Conservation (phyloP, 2,888 invertebrate genomes). For the Stenodera caucasica region DNA sequence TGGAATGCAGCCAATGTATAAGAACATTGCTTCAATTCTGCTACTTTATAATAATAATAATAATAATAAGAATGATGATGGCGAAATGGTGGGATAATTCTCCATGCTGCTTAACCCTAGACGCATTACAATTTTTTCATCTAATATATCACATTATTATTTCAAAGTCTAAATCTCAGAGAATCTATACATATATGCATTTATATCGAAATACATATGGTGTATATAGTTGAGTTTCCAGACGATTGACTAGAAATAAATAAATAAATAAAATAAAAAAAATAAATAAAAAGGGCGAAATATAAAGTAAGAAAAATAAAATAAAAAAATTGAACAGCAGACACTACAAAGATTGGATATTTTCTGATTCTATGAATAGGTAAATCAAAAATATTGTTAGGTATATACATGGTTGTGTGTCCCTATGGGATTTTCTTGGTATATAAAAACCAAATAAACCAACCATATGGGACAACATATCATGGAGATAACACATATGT, state of each 20-base stretch:
- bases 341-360: constrained; percentile 5
- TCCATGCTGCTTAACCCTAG: constrained; percentile 43
- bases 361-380: constrained; percentile 51
- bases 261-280: background rate
- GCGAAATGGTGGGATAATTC: constrained; percentile 43
- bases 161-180: background rate
- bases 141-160: background rate
- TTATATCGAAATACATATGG: constrained; percentile 9
- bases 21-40: constrained; percentile 43
- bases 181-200: background rate
- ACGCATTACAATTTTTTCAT: constrained; percentile 17
- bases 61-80: constrained; percentile 26
- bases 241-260: constrained; percentile 5
- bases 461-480: constrained; percentile 49
- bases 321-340: background rate
- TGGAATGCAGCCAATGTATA: constrained; percentile 51
- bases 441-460: constrained; percentile 52
- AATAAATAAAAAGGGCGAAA: too few species aligned
- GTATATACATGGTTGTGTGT: constrained; percentile 33
- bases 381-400: constrained; percentile 45
- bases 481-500: constrained; percentile 42
- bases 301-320: background rate
- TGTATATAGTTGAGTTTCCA: constrained; percentile 1
- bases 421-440: constrained; percentile 47
- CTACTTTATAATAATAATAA: constrained; percentile 45